Conservation (phyloP, 2,888 invertebrate species). For the Eupithecia centaureata region DNA sequence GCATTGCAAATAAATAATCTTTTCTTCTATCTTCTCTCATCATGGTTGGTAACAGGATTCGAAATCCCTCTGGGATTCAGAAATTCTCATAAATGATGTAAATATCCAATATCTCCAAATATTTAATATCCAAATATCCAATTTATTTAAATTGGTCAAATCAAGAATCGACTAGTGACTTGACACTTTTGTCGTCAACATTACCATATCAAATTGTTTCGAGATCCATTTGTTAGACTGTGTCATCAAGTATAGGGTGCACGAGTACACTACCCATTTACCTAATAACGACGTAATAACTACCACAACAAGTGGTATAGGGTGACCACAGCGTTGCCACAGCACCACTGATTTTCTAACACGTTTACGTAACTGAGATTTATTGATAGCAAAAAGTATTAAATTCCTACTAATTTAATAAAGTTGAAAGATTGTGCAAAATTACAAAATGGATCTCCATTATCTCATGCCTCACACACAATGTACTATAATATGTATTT, state of each 20-base stretch:
- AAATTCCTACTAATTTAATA: neutral
- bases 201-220: constrained; percentile 42
- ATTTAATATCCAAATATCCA: too few species aligned
- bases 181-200: constrained; percentile 29
- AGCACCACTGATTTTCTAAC: neutral
- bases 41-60: neutral
- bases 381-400: neutral
- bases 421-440: too few species aligned
- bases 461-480: too few species aligned
- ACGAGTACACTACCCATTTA: constrained; percentile 57
- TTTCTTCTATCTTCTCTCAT: too few species aligned
- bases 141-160: neutral
- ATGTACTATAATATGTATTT: too few species aligned
- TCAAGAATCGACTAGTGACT: neutral
- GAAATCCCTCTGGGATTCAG: neutral
- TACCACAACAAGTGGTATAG: constrained; percentile 57
- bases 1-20: neutral
- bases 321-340: constrained; percentile 54
- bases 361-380: neutral
- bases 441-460: too few species aligned
- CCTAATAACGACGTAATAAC: constrained; percentile 70
- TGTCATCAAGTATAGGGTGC: constrained; percentile 48
- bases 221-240: constrained; percentile 50
- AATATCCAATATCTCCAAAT: too few species aligned
- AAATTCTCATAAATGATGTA: too few species aligned